Conservation (phyloP, 2,113 vertebrate genomes). For the Corapipo altera region DNA sequence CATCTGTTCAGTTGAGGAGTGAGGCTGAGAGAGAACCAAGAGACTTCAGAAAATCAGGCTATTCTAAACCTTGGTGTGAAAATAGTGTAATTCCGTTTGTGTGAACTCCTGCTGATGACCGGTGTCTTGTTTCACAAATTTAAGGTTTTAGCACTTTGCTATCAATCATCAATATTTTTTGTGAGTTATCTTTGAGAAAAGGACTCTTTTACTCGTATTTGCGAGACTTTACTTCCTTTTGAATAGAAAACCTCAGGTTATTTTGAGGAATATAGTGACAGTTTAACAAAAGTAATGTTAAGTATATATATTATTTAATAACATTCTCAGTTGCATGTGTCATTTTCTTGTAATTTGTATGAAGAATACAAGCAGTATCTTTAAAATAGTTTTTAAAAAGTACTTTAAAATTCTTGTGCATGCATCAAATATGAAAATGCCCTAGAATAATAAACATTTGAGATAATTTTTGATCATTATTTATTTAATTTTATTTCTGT, state of each 20-base stretch:
- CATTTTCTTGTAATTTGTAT: constrained; percentile 56
- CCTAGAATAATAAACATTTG: constrained; percentile 51
- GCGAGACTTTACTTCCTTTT: background rate
- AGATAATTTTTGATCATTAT: constrained; percentile 45
- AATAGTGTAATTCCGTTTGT: background rate
- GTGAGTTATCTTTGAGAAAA: background rate
- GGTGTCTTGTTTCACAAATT: background rate
- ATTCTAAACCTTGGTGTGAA: background rate
- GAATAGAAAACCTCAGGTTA: background rate
- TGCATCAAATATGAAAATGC: constrained; percentile 28
- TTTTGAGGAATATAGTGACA: background rate
- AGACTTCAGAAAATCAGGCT: background rate
- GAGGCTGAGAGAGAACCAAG: background rate
- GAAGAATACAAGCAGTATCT: constrained; percentile 39
- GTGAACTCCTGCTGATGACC: background rate
- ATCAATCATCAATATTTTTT: background rate
- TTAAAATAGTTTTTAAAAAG: background rate
- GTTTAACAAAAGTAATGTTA: background rate
- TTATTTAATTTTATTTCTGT: constrained; percentile 17
- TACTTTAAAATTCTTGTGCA: background rate
- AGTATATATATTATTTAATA: constrained; percentile 47
- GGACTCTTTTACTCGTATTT: background rate
- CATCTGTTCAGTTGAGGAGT: background rate
- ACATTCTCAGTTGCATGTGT: constrained; percentile 10
- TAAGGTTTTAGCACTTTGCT: background rate